Evolutionary conservation across 53 echinoderm and acorn worm genomes (phyloP).

Genomic region (Paelopatides confundens): DNA sequence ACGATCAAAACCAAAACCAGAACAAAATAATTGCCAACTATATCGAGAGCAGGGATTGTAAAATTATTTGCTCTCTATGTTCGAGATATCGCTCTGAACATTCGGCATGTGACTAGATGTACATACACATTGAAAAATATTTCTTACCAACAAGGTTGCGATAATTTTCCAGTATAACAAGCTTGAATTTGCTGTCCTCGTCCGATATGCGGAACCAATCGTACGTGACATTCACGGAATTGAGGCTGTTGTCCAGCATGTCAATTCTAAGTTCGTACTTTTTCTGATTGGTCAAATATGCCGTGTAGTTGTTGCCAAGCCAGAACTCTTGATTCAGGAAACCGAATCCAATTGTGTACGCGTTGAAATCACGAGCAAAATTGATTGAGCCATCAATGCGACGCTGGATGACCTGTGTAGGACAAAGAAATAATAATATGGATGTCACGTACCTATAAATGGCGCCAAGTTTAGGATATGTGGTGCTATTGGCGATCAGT

Average conservation of each 20-base stretch:
- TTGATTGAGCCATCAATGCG: not conserved
- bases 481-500: no score
- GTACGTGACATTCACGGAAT: not conserved
- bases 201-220: not conserved
- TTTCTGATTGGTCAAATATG: not conserved
- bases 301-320: not conserved
- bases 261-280: not conserved
- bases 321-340: not conserved
- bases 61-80: no score
- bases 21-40: no score
- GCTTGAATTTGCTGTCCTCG: not conserved
- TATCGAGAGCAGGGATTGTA: no score
- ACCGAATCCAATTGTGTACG: not conserved
- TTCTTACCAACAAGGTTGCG: not conserved
- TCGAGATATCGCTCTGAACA: no score
- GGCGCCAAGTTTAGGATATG: no score
- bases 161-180: not conserved
- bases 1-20: no score
- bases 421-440: no score
- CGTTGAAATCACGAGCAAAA: not conserved
- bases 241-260: not conserved
- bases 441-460: no score
- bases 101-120: no score
- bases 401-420: not conserved
- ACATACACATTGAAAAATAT: no score